Conservation (phyloP, 2,888 invertebrate species). For the Salpingus planirostris region DNA sequence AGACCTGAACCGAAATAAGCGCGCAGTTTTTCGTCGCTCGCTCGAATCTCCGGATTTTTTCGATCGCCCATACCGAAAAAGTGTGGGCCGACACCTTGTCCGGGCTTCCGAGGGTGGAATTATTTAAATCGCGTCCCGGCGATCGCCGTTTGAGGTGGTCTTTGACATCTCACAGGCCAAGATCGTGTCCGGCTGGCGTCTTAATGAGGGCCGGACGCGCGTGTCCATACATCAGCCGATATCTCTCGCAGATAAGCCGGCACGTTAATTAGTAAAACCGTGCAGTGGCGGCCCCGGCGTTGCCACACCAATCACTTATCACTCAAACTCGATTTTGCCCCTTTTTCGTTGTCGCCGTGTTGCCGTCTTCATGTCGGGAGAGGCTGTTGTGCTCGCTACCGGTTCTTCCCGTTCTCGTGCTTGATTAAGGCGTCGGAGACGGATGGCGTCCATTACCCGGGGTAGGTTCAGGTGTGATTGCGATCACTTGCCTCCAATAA, state of each 20-base stretch:
- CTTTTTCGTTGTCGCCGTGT: too few relatives aligned
- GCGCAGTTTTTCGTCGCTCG: neutral
- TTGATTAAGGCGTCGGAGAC: too few relatives aligned
- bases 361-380: too few relatives aligned
- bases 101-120: too few relatives aligned
- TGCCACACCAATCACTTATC: slow-evolving; percentile 15
- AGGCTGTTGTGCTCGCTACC: too few relatives aligned
- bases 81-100: too few relatives aligned
- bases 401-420: too few relatives aligned
- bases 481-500: slow-evolving; percentile 28
- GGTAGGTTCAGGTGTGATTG: slow-evolving; percentile 28
- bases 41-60: neutral
- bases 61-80: slow-evolving; percentile 2
- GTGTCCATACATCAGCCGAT: slow-evolving; percentile 39
- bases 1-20: neutral
- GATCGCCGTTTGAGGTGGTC: slow-evolving; percentile 13
- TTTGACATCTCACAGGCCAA: slow-evolving; percentile 17
- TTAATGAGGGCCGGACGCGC: slow-evolving; percentile 40
- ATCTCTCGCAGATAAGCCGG: slow-evolving; percentile 26
- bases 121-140: slow-evolving; percentile 7
- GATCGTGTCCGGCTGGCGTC: slow-evolving; percentile 39
- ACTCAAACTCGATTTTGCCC: too few relatives aligned
- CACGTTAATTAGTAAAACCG: slow-evolving; percentile 27
- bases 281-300: slow-evolving; percentile 13
- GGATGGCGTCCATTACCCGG: slow-evolving; percentile 23